Base-by-base conservation (phyloP, 2,888 invertebrate genomes). In the Ptychoptera albimana region DNA sequence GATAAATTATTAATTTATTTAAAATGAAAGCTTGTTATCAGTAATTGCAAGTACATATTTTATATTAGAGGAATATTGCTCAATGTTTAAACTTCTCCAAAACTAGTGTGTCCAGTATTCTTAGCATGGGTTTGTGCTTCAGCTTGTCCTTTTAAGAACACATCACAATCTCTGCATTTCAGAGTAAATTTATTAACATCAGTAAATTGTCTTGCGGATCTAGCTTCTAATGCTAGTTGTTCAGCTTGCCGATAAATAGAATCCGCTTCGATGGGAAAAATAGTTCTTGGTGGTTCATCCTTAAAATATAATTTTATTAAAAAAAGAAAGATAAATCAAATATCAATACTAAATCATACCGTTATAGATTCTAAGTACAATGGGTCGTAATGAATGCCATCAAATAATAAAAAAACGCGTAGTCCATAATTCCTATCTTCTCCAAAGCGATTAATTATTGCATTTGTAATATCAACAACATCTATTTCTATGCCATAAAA, bases 371-470 rank as follows among this genome's bases (percentile, higher is more conserved):
- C 92, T 66, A 91, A 71, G 58, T 85, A 86, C 10, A 96, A 66
- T 0, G 94, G 91, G 66, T 96, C 96, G 59, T 96, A 96, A 65
- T 96, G 96, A 43, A 94, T 89, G 13, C 94, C 94, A 65, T 94
- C 93, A 60, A 93, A 96, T 42, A 94, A 72, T 6, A 96, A 68
- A 58, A 93, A 84, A 4, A 91, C 87, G 54, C 93, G 67, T 46
- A 83, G 74, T 2, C 79, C 73, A 60, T 86, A 93, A 55, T 80
- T 77, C 57, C 82, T 79, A 63, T 93, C 92, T 65, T 94, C 94
- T 0, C 94, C 94, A 65, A 94, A 91, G 53, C 87, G 76, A 62
- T 91, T 91, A 47, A 94, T 83, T 48, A 88, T 82, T 37, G 81
- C 82, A 61, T 88, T 88, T 52, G 88, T 77, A 41, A 89, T 89